Evolutionary conservation across 2,888 invertebrate genomes (phyloP).

Genomic region (Mimumesa dahlbomi): DNA sequence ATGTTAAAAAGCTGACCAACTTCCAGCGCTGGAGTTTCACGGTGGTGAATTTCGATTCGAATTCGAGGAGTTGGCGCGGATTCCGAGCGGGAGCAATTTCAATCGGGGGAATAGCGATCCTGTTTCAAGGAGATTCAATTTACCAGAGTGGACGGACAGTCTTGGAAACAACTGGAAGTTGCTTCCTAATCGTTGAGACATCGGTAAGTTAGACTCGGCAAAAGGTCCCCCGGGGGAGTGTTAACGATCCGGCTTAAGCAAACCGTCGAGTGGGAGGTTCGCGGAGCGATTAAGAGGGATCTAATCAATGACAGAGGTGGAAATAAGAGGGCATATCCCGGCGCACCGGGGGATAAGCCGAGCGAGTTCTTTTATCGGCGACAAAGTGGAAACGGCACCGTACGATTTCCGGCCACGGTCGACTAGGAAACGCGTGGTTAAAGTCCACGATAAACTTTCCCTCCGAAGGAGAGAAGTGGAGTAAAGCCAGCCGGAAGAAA

Average conservation of each 20-base stretch:
- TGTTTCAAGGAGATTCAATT: no score
- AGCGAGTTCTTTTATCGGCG: slow-evolving; percentile 55
- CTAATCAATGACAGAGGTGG: slow-evolving; percentile 53
- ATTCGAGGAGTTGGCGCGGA: no score
- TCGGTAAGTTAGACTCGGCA: neutral
- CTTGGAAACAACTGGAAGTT: no score
- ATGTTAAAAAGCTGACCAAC: no score
- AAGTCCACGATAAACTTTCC: slow-evolving; percentile 68
- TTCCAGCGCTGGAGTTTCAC: no score
- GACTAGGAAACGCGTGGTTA: slow-evolving; percentile 49
- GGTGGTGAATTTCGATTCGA: no score
- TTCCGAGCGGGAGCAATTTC: no score
- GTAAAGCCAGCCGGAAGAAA: slow-evolving; percentile 48
- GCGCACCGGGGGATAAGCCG: slow-evolving; percentile 40
- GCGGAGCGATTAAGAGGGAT: slow-evolving; percentile 29
- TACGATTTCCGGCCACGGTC: slow-evolving; percentile 31
- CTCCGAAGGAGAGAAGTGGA: slow-evolving; percentile 25
- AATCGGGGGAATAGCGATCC: no score
- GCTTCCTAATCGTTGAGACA: slow-evolving; percentile 15
- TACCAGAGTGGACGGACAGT: no score
- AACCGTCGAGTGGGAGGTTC: slow-evolving; percentile 5
- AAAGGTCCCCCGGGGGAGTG: neutral
- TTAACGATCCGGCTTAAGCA: slow-evolving; percentile 15
- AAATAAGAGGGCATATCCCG: slow-evolving; percentile 45
- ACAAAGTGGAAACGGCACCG: slow-evolving; percentile 48